phyloP scores from a whole-genome alignment of 1,140 invertebrate genomes.

The Reticulitermes speratus region DNA sequence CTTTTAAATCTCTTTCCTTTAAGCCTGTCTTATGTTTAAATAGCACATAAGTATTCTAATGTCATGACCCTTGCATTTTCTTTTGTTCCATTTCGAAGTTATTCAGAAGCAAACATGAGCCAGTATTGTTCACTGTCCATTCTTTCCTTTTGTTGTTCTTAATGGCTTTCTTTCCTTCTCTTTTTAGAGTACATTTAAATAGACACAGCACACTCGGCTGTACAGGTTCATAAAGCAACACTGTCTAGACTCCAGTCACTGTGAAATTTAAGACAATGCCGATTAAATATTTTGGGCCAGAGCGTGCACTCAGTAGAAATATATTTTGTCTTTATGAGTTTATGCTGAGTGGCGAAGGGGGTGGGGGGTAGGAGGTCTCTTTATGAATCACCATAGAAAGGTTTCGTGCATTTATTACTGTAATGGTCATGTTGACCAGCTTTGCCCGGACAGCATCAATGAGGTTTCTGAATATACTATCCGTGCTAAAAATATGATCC shows the following conservation, averaged over 20 bases:
- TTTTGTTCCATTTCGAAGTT: neutral
- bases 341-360: too few species aligned
- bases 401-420: neutral
- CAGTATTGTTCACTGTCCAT: neutral
- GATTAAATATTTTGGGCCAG: neutral
- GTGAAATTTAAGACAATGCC: slow-evolving; percentile 3
- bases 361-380: neutral
- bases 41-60: neutral
- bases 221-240: neutral
- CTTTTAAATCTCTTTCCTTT: neutral
- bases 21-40: neutral
- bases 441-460: neutral
- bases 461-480: neutral
- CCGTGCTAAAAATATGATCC: too few species aligned
- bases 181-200: slow-evolving; percentile 2
- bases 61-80: neutral
- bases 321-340: neutral
- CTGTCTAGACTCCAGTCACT: neutral
- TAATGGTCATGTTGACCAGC: neutral
- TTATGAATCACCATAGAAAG: neutral
- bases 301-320: neutral
- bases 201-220: neutral
- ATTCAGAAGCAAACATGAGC: slow-evolving; percentile 7
- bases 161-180: neutral
- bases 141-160: neutral